These are phyloP conservation scores for Iguana delicatissima DNA, from an alignment of 2,797 vertebrate species.

Conservation along the genomic window DNA sequence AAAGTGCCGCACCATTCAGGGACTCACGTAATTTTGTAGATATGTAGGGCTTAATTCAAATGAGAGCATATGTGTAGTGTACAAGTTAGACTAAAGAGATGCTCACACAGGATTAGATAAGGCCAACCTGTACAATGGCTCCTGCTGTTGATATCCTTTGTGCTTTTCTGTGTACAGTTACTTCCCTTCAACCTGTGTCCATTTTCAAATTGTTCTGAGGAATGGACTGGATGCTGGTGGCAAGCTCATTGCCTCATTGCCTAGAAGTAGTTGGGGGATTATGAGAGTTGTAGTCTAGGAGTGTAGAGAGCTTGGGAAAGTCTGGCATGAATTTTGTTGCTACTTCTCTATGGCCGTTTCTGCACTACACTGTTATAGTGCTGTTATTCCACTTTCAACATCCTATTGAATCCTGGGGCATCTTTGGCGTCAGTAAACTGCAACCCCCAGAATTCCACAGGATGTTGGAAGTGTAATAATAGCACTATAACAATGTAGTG, in stretches of 20 bases:
- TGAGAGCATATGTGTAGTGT: not conserved
- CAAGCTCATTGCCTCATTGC: not conserved
- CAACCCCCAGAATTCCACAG: too few relatives aligned
- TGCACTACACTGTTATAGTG: too few relatives aligned
- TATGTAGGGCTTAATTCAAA: not conserved
- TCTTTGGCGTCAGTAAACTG: too few relatives aligned
- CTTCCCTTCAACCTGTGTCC: not conserved
- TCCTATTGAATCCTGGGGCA: too few relatives aligned
- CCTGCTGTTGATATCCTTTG: not conserved
- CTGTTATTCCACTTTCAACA: too few relatives aligned
- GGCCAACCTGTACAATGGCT: not conserved
- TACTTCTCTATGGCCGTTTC: too few relatives aligned
- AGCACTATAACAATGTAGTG: too few relatives aligned
- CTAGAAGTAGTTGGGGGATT: not conserved
- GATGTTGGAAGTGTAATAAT: too few relatives aligned
- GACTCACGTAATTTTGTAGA: slow-evolving; percentile 4
- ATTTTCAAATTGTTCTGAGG: not conserved
- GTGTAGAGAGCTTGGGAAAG: too few relatives aligned
- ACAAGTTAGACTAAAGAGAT: not conserved
- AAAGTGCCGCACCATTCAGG: not conserved
- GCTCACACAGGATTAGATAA: not conserved
- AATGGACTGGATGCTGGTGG: not conserved
- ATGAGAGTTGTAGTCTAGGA: not conserved
- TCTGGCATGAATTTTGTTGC: too few relatives aligned
- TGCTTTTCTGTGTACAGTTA: not conserved